phyloP scores from a whole-genome alignment of 2,888 invertebrate genomes.

The Podotricha telesiphe region DNA sequence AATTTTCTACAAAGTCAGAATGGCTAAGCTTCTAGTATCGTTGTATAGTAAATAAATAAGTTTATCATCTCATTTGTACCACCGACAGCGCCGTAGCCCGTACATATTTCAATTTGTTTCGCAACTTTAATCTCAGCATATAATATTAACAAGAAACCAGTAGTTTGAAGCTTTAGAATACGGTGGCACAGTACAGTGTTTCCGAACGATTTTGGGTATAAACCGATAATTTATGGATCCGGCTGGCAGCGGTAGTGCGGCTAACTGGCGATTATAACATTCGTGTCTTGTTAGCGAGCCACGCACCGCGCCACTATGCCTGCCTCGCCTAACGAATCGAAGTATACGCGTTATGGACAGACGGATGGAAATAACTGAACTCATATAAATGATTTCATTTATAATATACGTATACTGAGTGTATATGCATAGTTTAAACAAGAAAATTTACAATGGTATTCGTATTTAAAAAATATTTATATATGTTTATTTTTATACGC shows the following conservation, averaged over 20 bases:
- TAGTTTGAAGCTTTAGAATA: not conserved
- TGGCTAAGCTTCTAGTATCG: not conserved
- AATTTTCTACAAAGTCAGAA: not conserved
- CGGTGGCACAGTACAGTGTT: not conserved
- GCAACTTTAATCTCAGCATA: slow-evolving; percentile 1
- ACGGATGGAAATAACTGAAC: not conserved
- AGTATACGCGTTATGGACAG: slow-evolving; percentile 25
- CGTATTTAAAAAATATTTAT: too few species aligned
- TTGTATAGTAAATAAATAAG: not conserved
- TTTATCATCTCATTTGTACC: not conserved
- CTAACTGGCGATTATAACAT: slow-evolving; percentile 47
- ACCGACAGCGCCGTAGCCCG: not conserved
- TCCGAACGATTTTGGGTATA: slow-evolving; percentile 21
- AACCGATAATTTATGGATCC: slow-evolving; percentile 37
- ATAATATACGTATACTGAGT: too few species aligned
- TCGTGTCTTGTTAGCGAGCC: slow-evolving; percentile 48
- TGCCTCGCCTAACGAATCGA: slow-evolving; percentile 27
- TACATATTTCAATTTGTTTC: slow-evolving; percentile 7
- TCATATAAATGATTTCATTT: not conserved
- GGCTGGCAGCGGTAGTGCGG: slow-evolving; percentile 13
- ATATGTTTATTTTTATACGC: too few species aligned
- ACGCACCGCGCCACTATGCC: slow-evolving; percentile 24
- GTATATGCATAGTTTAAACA: not conserved
- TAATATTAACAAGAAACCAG: slow-evolving; percentile 10
- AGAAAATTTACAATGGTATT: too few species aligned